phyloP scores from a whole-genome alignment of 92 coral and sea anemone species.

The Epizoanthus stellaris region DNA sequence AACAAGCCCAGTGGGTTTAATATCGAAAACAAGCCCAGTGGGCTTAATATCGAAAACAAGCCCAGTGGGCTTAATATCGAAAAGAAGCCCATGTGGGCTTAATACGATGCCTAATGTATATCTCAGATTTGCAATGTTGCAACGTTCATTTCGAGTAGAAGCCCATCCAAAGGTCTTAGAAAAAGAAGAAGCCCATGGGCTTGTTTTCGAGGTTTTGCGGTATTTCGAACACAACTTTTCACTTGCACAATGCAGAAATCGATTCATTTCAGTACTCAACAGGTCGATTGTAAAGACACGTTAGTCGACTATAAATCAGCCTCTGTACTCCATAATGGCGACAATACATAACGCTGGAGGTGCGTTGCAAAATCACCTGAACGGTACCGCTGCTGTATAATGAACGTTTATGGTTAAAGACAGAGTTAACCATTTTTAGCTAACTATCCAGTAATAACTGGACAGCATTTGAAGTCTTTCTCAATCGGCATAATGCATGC shows the following conservation, averaged over 20 bases:
- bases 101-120: slow-evolving; percentile 16
- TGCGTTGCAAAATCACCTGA: slow-evolving; percentile 11
- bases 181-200: background rate
- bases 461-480: slow-evolving; percentile 18
- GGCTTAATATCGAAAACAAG: background rate
- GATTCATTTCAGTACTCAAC: slow-evolving; percentile 16
- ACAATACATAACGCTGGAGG: slow-evolving; percentile 12
- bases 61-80: slow-evolving; percentile 3
- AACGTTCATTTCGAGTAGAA: slow-evolving; percentile 16
- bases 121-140: slow-evolving; percentile 18
- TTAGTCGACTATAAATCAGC: slow-evolving; percentile 12
- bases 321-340: slow-evolving; percentile 11
- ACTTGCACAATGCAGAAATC: slow-evolving; percentile 12
- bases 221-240: slow-evolving; percentile 12
- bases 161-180: slow-evolving; percentile 1
- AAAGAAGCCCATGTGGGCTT: background rate
- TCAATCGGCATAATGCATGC: slow-evolving; percentile 17
- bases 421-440: slow-evolving; percentile 16
- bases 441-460: slow-evolving; percentile 13
- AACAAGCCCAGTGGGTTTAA: background rate
- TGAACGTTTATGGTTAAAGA: slow-evolving; percentile 12
- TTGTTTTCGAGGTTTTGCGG: slow-evolving; percentile 19
- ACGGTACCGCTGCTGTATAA: slow-evolving; percentile 11
- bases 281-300: slow-evolving; percentile 6
- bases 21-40: background rate